These are phyloP conservation scores for Ochotona princeps DNA, from an alignment of 2,113 vertebrate genomes.

Conservation along the genomic window DNA sequence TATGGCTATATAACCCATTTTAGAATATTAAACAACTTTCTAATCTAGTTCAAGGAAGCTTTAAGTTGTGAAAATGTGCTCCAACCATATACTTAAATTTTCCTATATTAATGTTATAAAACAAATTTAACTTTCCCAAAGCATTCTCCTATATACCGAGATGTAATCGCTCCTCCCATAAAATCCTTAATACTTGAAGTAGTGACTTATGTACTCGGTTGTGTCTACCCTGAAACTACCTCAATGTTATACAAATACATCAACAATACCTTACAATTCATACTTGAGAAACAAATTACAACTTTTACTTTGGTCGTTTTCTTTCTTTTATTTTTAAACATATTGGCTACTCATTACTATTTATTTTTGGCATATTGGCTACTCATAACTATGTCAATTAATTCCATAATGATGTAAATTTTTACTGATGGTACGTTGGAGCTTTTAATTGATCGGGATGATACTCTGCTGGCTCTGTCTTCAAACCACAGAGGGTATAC, in stretches of 20 bases:
- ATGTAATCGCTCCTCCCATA: constrained; percentile 53
- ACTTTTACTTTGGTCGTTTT: constrained; percentile 27
- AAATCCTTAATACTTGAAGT: constrained; percentile 48
- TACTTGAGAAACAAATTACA: background rate
- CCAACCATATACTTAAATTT: constrained; percentile 31
- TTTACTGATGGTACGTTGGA: too few species aligned
- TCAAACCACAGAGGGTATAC: too few species aligned
- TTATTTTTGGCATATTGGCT: too few species aligned
- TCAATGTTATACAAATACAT: constrained; percentile 62
- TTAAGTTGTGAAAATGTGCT: constrained; percentile 25
- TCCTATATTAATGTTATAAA: constrained; percentile 59
- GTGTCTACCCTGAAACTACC: background rate
- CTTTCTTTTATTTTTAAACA: background rate
- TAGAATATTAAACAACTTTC: constrained; percentile 51
- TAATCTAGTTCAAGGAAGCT: background rate
- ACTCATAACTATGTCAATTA: too few species aligned
- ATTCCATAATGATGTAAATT: too few species aligned
- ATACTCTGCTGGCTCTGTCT: too few species aligned
- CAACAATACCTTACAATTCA: background rate
- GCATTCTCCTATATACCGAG: constrained; percentile 35
- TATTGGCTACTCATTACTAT: too few species aligned
- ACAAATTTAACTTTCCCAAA: constrained; percentile 65
- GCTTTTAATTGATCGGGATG: too few species aligned
- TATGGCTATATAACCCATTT: background rate
- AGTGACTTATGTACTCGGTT: constrained; percentile 19